These are phyloP conservation scores for Pyrocoelia pectoralis DNA, from an alignment of 2,888 invertebrate species.

Conservation along the genomic window DNA sequence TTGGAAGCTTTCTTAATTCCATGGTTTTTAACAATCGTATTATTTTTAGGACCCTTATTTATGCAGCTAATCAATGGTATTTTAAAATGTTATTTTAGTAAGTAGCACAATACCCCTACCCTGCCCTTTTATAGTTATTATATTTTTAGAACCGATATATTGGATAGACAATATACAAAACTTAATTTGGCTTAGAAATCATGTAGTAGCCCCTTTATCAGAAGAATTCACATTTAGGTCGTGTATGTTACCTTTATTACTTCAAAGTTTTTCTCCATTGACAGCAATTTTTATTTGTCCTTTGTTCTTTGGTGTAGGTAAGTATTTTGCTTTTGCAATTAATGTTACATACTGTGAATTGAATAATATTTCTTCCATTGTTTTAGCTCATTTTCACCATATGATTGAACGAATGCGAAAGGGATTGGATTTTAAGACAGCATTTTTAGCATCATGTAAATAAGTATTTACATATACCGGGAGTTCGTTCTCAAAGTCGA, in stretches of 20 bases:
- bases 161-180: conserved; percentile 78
- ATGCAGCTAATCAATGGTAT: conserved; percentile 75
- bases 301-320: conserved; percentile 89
- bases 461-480: too few species aligned
- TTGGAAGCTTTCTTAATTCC: conserved; percentile 78
- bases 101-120: conserved; percentile 40
- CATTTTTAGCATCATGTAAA: conserved; percentile 78
- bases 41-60: conserved; percentile 85
- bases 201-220: conserved; percentile 89
- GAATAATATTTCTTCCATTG: neutral
- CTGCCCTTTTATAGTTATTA: neutral
- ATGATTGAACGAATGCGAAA: conserved; percentile 79
- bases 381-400: conserved; percentile 88
- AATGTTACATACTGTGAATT: neutral
- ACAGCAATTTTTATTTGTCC: conserved; percentile 86
- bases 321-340: too few species aligned
- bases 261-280: conserved; percentile 80
- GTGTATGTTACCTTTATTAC: conserved; percentile 90
- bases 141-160: conserved; percentile 51
- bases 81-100: conserved; percentile 74
- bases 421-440: conserved; percentile 74
- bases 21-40: conserved; percentile 76
- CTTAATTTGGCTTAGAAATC: conserved; percentile 86
- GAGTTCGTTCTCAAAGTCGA: too few species aligned
- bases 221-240: conserved; percentile 97